Base-by-base conservation (phyloP, 1,140 invertebrate genomes). In the Alviniconcha marisindica region DNA sequence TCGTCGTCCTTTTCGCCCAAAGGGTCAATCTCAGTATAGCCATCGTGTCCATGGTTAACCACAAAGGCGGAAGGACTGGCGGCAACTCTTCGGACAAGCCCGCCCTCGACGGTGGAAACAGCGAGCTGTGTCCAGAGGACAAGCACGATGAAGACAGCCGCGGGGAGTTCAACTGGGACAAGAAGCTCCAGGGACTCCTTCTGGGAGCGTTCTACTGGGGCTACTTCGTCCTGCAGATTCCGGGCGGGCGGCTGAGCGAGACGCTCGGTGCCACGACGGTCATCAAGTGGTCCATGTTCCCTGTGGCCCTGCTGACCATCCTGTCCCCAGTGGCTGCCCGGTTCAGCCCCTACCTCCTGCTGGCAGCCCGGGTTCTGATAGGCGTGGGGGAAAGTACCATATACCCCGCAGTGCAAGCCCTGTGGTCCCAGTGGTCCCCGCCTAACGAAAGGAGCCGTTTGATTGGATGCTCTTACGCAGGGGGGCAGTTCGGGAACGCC, bases 141-240 rank as follows among this genome's bases (percentile, higher is more conserved):
- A n/a, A n/a, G n/a, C n/a, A n/a, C n/a, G n/a, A n/a, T n/a, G n/a
- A n/a, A n/a, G n/a, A n/a, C n/a, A n/a, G n/a, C n/a, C n/a, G n/a
- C n/a, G 93, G 93, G 4, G 96, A 97, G 89, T 98, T 98, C 91
- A 94, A 95, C 74, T 98, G 97, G 97, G 95, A 96, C 88, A 95
- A 95, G 2, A 94, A 95, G 89, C 95, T 95, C 15, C 96, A 96
- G 93, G 97, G 97, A 2, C 92, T 97, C 18, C 95, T 98, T 56
- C 92, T 98, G 36, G 97, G 96, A 88, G 96, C 97, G 0, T 98
- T 98, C 93, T 98, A 98, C 88, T 96, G 95, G 94, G 96, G 96
- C 0, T 96, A 96, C 89, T 94, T 95, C 94, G n/a, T 95, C 94
- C 86, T 95, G 95, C 96, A 98, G 93, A 93, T 98, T 69, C 97